A percentile compares a stretch with the other conserved stretches of the same genome.
Evolutionary conservation across 2,888 invertebrate genomes (phyloP).

Genomic region (Sinodicranocentrus sp.): DNA sequence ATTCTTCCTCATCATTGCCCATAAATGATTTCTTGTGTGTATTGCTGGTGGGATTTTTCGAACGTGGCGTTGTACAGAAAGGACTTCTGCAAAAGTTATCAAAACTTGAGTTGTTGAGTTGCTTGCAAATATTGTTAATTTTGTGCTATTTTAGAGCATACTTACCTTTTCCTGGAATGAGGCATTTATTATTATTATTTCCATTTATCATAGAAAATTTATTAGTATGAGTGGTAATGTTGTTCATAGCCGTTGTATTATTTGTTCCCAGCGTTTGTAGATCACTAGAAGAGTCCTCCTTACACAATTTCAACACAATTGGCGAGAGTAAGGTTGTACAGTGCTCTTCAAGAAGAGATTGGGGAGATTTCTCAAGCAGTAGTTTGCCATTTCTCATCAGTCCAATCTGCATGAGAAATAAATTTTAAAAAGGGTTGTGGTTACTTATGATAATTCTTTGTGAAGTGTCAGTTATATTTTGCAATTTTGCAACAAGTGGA

Average conservation of each 20-base stretch:
- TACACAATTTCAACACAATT: constrained; percentile 90
- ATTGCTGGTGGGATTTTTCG: background rate
- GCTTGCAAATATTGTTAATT: background rate
- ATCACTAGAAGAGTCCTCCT: constrained; percentile 24
- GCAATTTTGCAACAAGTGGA: background rate
- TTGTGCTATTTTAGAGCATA: background rate
- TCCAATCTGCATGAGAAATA: constrained; percentile 93
- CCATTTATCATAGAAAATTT: background rate
- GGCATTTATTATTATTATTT: background rate
- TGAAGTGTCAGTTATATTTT: background rate
- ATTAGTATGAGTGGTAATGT: background rate
- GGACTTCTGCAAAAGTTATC: background rate
- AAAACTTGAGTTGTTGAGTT: background rate
- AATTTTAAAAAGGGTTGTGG: background rate
- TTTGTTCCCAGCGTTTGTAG: background rate
- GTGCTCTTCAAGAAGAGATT: constrained; percentile 86
- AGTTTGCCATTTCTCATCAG: constrained; percentile 94
- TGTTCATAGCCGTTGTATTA: background rate
- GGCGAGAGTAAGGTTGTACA: constrained; percentile 91
- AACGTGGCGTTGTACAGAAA: background rate
- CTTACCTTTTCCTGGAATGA: background rate
- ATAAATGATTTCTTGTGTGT: constrained; percentile 18
- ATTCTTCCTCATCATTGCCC: constrained; percentile 48
- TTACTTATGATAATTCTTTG: background rate
- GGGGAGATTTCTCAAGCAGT: constrained; percentile 93